Evolutionary conservation across 2,888 invertebrate species (phyloP).

Genomic region (Drosophila affinis): DNA sequence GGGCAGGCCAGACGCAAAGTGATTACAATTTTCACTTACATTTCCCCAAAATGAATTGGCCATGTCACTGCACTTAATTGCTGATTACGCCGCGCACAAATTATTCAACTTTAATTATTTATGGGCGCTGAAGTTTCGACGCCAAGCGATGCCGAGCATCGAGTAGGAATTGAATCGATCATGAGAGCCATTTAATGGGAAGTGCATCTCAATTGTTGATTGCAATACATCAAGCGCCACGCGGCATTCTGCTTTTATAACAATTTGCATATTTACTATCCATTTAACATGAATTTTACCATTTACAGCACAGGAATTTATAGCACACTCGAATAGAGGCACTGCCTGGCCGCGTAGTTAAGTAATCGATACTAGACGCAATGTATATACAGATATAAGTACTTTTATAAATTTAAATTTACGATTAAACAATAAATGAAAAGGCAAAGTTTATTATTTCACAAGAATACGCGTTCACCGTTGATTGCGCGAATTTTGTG

Average conservation of each 20-base stretch:
- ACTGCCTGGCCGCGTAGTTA: too few species aligned
- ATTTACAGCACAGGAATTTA: too few species aligned
- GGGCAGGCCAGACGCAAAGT: conserved; percentile 1
- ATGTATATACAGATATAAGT: too few species aligned
- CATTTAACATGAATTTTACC: not conserved
- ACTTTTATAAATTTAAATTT: too few species aligned
- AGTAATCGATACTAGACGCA: too few species aligned
- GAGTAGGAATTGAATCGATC: too few species aligned
- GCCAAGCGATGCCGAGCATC: not conserved
- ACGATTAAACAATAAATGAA: too few species aligned
- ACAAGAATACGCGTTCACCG: too few species aligned
- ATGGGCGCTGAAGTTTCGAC: conserved; percentile 1
- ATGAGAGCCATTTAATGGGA: not conserved
- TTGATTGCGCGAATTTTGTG: too few species aligned
- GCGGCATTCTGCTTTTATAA: conserved; percentile 4
- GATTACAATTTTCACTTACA: conserved; percentile 29
- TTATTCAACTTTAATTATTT: conserved; percentile 34
- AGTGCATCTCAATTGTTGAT: conserved; percentile 21
- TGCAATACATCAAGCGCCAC: not conserved
- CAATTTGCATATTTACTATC: conserved; percentile 4
- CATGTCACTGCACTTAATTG: conserved; percentile 23
- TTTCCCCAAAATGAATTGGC: conserved; percentile 20
- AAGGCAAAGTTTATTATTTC: too few species aligned
- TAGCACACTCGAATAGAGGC: too few species aligned
- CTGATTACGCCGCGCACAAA: conserved; percentile 20